phyloP scores from a whole-genome alignment of 2,888 invertebrate genomes.

The Hipparchia sbordonii region DNA sequence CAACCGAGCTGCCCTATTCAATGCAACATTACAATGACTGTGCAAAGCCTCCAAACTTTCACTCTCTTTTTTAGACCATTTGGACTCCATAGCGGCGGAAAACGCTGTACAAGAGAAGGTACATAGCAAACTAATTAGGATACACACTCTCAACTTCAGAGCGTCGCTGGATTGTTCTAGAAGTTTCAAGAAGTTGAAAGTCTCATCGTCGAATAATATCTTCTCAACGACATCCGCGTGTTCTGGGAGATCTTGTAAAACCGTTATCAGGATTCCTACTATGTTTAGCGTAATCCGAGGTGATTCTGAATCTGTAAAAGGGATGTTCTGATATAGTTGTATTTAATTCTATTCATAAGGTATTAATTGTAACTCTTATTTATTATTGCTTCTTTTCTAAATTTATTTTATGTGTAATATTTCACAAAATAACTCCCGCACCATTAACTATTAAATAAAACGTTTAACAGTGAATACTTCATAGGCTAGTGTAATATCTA shows the following conservation, averaged over 20 bases:
- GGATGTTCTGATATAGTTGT: background rate
- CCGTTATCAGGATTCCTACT: slow-evolving; percentile 88
- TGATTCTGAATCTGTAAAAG: slow-evolving; percentile 76
- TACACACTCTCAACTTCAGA: slow-evolving; percentile 86
- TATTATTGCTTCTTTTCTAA: too few relatives aligned
- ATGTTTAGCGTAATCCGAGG: slow-evolving; percentile 86
- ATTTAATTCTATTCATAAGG: too few relatives aligned
- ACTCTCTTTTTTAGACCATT: slow-evolving; percentile 84
- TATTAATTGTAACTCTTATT: too few relatives aligned
- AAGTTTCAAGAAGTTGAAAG: slow-evolving; percentile 79
- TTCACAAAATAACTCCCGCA: too few relatives aligned
- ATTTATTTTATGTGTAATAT: too few relatives aligned
- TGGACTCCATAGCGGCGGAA: slow-evolving; percentile 76
- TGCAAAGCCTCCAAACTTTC: slow-evolving; percentile 84
- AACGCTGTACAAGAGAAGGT: slow-evolving; percentile 86
- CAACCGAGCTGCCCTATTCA: slow-evolving; percentile 83
- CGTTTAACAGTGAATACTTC: too few relatives aligned
- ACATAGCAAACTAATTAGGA: slow-evolving; percentile 87
- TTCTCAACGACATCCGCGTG: slow-evolving; percentile 89
- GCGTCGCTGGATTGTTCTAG: slow-evolving; percentile 83
- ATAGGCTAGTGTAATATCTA: too few relatives aligned
- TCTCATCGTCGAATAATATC: slow-evolving; percentile 83
- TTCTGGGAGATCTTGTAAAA: slow-evolving; percentile 88
- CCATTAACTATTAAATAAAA: too few relatives aligned
- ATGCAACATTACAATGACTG: slow-evolving; percentile 84